Evolutionary conservation across 2,113 vertebrate genomes (phyloP).

Genomic region (Platycercus adscitus): DNA sequence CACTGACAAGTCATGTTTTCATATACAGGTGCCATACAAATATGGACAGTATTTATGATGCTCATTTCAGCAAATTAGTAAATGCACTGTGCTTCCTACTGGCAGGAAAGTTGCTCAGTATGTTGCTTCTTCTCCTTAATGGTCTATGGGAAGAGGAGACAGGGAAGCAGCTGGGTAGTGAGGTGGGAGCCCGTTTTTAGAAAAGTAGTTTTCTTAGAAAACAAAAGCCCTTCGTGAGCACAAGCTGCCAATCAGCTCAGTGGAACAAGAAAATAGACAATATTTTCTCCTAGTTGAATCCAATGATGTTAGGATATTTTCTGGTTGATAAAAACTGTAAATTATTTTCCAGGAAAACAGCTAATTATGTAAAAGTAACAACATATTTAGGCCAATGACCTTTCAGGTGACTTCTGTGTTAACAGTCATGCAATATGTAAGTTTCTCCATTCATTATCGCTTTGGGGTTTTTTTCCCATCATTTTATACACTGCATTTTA

Average conservation of each 20-base stretch:
- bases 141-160: neutral
- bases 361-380: neutral
- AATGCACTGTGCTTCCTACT: neutral
- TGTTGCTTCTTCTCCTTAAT: neutral
- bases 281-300: neutral
- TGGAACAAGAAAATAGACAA: neutral
- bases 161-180: neutral
- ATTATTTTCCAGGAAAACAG: neutral
- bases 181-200: neutral
- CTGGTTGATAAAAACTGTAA: neutral
- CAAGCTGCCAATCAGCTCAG: neutral
- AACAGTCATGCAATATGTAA: neutral
- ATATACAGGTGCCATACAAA: neutral
- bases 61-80: neutral
- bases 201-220: neutral
- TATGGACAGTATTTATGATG: neutral
- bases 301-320: neutral
- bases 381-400: neutral
- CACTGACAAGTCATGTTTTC: neutral
- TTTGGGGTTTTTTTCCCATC: neutral
- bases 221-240: neutral
- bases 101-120: neutral
- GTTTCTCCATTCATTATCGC: neutral
- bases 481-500: neutral
- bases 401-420: neutral